phyloP scores from a whole-genome alignment of 2,797 vertebrate species.

The Prionace glauca region DNA sequence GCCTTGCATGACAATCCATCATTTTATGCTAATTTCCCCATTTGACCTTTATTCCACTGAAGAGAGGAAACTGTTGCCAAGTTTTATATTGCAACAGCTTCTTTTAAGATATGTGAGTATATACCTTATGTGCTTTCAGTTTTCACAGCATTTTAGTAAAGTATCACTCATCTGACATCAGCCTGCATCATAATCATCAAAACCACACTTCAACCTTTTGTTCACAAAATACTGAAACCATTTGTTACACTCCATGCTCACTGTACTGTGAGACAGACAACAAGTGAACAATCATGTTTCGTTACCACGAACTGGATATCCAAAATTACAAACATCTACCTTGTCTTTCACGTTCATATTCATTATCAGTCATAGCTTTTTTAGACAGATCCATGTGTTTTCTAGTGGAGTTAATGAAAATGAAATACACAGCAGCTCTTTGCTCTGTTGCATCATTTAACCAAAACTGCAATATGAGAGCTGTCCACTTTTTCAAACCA shows the following conservation, averaged over 20 bases:
- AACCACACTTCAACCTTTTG: background rate
- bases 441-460: background rate
- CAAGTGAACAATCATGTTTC: background rate
- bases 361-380: background rate
- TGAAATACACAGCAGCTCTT: background rate
- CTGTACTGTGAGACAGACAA: background rate
- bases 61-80: background rate
- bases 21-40: background rate
- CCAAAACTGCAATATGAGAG: background rate
- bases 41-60: background rate
- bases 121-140: background rate
- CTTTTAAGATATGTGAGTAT: background rate
- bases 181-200: background rate
- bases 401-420: background rate
- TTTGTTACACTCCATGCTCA: background rate
- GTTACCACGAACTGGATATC: background rate
- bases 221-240: background rate
- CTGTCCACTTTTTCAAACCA: background rate
- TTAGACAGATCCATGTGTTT: background rate
- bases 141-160: background rate
- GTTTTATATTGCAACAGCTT: background rate
- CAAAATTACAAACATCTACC: background rate
- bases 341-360: background rate
- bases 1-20: background rate
- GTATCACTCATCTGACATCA: background rate